Evolutionary conservation across 2,888 invertebrate genomes (phyloP).

Genomic region (Strigamia crassipes): DNA sequence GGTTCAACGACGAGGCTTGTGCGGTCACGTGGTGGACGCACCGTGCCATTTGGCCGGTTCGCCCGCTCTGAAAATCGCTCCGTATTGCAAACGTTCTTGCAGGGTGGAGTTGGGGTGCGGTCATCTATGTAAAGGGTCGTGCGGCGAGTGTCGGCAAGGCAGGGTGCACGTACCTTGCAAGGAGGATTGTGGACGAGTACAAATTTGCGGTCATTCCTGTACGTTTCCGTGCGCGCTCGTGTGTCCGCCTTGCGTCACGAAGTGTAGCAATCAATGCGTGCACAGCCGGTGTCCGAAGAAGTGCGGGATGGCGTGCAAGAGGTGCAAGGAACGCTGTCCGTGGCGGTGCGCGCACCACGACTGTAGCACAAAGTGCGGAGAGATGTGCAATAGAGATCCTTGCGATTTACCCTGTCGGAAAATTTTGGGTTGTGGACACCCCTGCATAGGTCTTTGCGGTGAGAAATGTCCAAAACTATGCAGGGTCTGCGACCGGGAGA

Average conservation of each 20-base stretch:
- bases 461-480: slow-evolving; percentile 57
- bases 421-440: slow-evolving; percentile 57
- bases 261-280: slow-evolving; percentile 56
- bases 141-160: too few relatives aligned
- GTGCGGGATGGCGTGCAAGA: slow-evolving; percentile 56
- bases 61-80: neutral
- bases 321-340: slow-evolving; percentile 57
- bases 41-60: neutral
- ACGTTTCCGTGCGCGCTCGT: slow-evolving; percentile 55
- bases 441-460: slow-evolving; percentile 60
- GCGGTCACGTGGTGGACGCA: neutral
- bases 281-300: slow-evolving; percentile 55
- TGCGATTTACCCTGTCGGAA: slow-evolving; percentile 56
- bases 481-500: slow-evolving; percentile 44
- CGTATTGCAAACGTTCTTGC: slow-evolving; percentile 53
- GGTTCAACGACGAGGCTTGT: slow-evolving; percentile 51
- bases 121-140: slow-evolving; percentile 56
- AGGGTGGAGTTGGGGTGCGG: slow-evolving; percentile 53
- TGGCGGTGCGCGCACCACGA: slow-evolving; percentile 56
- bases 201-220: slow-evolving; percentile 59
- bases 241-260: slow-evolving; percentile 57
- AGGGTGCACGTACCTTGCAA: slow-evolving; percentile 57
- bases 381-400: slow-evolving; percentile 56
- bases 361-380: slow-evolving; percentile 56
- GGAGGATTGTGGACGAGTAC: slow-evolving; percentile 55